A percentile compares a stretch with the other conserved stretches of the same genome.
Evolutionary conservation across 2,113 vertebrate species (phyloP).

Genomic region (Mus spicilegus): DNA sequence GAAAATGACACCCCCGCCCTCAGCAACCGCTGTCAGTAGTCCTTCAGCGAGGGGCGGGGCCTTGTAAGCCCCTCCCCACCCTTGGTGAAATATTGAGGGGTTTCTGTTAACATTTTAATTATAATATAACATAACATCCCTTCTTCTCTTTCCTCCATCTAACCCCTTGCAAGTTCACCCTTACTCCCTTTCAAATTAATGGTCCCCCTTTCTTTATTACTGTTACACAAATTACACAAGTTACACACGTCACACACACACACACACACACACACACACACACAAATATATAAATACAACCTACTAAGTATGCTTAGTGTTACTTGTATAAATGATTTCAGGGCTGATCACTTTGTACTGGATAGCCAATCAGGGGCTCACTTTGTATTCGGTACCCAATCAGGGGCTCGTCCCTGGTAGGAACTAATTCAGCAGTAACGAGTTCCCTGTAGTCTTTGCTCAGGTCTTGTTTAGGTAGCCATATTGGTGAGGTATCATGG

Average conservation of each 20-base stretch:
- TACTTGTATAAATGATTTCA: not conserved
- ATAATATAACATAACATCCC: not conserved
- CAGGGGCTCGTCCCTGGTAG: not conserved
- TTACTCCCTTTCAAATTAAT: not conserved
- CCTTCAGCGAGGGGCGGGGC: not conserved
- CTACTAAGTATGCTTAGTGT: not conserved
- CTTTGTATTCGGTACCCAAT: not conserved
- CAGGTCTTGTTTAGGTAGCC: not conserved
- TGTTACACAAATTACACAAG: too few relatives aligned
- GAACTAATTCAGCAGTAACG: not conserved
- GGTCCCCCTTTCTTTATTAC: not conserved
- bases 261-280: too few relatives aligned
- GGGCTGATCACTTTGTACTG: not conserved
- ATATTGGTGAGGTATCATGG: not conserved
- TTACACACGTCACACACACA: too few relatives aligned
- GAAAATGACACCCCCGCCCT: not conserved
- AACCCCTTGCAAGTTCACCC: not conserved
- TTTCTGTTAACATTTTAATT: not conserved
- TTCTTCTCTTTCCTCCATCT: not conserved
- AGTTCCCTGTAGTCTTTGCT: not conserved
- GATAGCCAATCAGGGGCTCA: not conserved
- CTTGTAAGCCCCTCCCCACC: not conserved
- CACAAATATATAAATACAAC: not conserved
- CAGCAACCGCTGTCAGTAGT: not conserved
- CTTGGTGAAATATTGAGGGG: not conserved